A percentile compares a stretch with the other conserved stretches of the same genome.
phyloP scores from a whole-genome alignment of 92 coral and sea anemone genomes.

The Pocillopora meandrina region DNA sequence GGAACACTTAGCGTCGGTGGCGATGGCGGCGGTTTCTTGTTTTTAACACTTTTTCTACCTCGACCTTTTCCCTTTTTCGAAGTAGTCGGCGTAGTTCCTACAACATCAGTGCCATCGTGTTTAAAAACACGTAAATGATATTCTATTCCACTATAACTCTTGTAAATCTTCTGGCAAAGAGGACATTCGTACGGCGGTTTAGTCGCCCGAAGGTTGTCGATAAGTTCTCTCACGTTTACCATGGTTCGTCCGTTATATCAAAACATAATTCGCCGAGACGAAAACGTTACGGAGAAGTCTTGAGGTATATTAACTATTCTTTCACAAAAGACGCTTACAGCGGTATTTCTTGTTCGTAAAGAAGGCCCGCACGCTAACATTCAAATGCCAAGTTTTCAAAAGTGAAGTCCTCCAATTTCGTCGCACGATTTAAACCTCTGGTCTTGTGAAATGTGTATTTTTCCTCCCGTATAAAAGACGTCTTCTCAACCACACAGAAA shows the following conservation, averaged over 20 bases:
- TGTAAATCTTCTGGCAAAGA: conserved; percentile 98
- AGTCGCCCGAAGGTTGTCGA: conserved; percentile 93
- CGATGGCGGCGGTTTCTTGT: conserved; percentile 93
- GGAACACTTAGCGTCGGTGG: conserved; percentile 92
- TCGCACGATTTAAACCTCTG: conserved; percentile 12
- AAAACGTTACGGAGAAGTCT: neutral
- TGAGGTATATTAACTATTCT: conserved; percentile 30
- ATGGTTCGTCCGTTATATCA: conserved; percentile 67
- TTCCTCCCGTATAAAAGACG: neutral
- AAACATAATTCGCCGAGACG: conserved; percentile 48
- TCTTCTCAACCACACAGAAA: conserved; percentile 4
- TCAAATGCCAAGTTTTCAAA: conserved; percentile 2
- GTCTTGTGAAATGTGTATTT: neutral
- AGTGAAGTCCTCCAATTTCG: conserved; percentile 30
- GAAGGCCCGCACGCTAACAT: conserved; percentile 42
- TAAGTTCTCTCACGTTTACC: conserved; percentile 94
- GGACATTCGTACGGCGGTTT: conserved; percentile 99
- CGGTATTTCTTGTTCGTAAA: conserved; percentile 38
- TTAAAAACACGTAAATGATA: conserved; percentile 96
- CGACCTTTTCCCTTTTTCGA: conserved; percentile 94
- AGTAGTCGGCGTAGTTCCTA: conserved; percentile 70
- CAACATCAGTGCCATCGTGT: conserved; percentile 93
- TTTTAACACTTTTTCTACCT: conserved; percentile 84
- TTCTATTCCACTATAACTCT: conserved; percentile 99
- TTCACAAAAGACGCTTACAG: conserved; percentile 42